Conservation (phyloP, 2,888 invertebrate species). For the Coecobrya sp. region DNA sequence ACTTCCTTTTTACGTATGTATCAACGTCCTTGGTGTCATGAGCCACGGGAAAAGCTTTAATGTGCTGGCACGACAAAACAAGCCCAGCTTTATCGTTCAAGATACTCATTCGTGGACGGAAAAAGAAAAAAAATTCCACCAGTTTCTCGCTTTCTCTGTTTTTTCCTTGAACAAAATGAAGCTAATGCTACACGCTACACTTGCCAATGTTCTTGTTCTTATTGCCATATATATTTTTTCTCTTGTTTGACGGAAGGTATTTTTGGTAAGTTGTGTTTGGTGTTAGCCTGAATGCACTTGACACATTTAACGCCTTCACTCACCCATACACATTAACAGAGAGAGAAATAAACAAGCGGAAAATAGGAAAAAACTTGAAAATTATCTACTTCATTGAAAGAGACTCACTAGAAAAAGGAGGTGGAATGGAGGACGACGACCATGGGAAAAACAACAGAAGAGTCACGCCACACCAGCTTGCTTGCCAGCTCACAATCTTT, state of each 20-base stretch:
- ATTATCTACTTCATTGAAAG: slow-evolving; percentile 59
- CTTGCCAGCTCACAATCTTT: not conserved
- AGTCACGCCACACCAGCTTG: not conserved
- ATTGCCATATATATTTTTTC: not conserved
- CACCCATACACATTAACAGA: slow-evolving; percentile 52
- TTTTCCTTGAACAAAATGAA: not conserved
- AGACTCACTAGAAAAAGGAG: not conserved
- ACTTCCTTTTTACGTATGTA: slow-evolving; percentile 28
- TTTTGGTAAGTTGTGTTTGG: slow-evolving; percentile 12
- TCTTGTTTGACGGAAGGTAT: not conserved
- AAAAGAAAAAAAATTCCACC: not conserved
- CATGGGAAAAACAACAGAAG: not conserved
- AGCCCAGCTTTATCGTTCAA: not conserved
- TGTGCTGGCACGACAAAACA: not conserved
- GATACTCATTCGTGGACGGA: not conserved
- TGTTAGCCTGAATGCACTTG: slow-evolving; percentile 70
- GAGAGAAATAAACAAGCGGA: slow-evolving; percentile 67
- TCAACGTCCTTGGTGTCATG: slow-evolving; percentile 44
- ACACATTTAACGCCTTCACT: slow-evolving; percentile 69
- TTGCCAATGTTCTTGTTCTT: not conserved
- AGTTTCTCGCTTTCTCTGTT: not conserved
- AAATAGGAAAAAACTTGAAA: slow-evolving; percentile 66
- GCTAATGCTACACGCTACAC: not conserved
- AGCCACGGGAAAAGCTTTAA: slow-evolving; percentile 49
- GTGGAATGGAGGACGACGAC: not conserved